Conservation (phyloP, 2,888 invertebrate species). For the Drepanosiphum platanoidis region DNA sequence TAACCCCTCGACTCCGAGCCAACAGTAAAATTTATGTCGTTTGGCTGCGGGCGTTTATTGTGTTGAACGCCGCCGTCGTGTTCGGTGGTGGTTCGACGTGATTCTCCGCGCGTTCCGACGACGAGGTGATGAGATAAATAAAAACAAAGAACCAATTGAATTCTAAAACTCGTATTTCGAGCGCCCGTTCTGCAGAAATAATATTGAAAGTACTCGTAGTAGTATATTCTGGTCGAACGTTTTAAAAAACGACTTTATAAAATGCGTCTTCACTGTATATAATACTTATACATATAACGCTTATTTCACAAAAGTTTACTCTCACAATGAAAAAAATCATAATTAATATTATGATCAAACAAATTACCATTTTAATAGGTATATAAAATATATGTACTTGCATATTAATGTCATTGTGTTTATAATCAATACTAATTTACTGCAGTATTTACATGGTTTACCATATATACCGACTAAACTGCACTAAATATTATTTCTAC, state of each 20-base stretch:
- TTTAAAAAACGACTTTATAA: neutral
- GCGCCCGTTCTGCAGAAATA: neutral
- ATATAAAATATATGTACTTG: too few relatives aligned
- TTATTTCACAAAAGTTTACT: too few relatives aligned
- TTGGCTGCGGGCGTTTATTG: slow-evolving; percentile 22
- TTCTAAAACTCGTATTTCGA: neutral
- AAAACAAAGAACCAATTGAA: slow-evolving; percentile 36
- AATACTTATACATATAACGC: too few relatives aligned
- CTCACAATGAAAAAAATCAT: too few relatives aligned
- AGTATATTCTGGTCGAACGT: neutral
- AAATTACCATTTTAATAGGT: too few relatives aligned
- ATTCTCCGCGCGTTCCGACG: neutral
- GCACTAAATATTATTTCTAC: too few relatives aligned
- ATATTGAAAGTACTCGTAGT: too few relatives aligned
- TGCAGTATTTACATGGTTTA: too few relatives aligned
- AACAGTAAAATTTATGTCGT: slow-evolving; percentile 49
- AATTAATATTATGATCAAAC: too few relatives aligned
- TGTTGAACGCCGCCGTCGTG: slow-evolving; percentile 16
- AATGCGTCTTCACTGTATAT: neutral
- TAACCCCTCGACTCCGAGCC: slow-evolving; percentile 43
- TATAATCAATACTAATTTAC: too few relatives aligned
- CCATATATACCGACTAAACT: too few relatives aligned
- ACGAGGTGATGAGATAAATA: slow-evolving; percentile 7
- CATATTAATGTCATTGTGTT: too few relatives aligned
- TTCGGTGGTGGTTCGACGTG: slow-evolving; percentile 20